Conservation (phyloP, 2,888 invertebrate species). For the Coelinius sp. region DNA sequence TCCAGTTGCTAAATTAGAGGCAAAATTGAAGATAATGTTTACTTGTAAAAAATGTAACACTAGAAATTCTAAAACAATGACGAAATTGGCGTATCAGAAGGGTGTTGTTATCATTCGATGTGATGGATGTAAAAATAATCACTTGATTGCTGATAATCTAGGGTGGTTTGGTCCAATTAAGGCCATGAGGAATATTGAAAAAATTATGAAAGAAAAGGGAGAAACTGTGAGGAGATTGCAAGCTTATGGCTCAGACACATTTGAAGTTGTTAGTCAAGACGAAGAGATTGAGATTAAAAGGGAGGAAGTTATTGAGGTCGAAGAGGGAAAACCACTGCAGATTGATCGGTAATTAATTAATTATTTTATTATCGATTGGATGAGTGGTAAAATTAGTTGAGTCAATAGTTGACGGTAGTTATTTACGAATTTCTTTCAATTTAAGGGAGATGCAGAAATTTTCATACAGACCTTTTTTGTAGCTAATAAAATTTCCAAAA, state of each 20-base stretch:
- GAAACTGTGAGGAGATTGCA: conserved; percentile 78
- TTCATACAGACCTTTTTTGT: too few relatives aligned
- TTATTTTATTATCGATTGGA: too few relatives aligned
- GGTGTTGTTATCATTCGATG: conserved; percentile 95
- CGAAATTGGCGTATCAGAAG: conserved; percentile 86
- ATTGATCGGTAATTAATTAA: background rate
- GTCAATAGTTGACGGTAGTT: too few relatives aligned
- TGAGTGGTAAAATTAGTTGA: too few relatives aligned
- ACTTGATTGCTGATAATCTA: conserved; percentile 96
- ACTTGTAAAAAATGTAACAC: conserved; percentile 92
- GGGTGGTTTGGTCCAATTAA: conserved; percentile 90
- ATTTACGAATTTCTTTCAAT: too few relatives aligned
- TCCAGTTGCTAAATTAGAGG: conserved; percentile 67
- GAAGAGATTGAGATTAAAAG: conserved; percentile 36
- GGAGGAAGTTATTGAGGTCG: background rate
- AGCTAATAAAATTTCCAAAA: too few relatives aligned
- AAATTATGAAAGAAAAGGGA: conserved; percentile 89
- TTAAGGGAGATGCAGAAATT: too few relatives aligned
- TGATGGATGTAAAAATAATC: conserved; percentile 88
- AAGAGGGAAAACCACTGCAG: background rate
- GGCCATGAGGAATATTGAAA: conserved; percentile 89
- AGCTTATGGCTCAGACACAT: conserved; percentile 71
- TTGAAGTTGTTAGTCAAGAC: conserved; percentile 72
- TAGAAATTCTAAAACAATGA: conserved; percentile 84
- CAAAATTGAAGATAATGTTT: conserved; percentile 80